phyloP scores from a whole-genome alignment of 1,140 invertebrate genomes.

The Maconellicoccus hirsutus region DNA sequence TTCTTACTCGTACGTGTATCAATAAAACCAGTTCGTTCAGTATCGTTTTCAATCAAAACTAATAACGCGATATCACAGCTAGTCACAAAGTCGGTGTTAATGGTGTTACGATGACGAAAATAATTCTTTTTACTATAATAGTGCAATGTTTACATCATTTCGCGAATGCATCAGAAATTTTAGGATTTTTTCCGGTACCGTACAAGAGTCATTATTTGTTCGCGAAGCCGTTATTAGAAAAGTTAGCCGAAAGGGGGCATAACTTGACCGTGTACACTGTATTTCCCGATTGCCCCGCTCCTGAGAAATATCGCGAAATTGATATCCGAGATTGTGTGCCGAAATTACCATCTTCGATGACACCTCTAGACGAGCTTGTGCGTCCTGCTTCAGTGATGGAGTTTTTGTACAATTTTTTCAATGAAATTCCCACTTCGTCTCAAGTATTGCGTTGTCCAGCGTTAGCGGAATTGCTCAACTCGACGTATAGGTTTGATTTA shows the following conservation, averaged over 20 bases:
- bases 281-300: conserved; percentile 32
- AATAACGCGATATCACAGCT: too few species aligned
- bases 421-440: too few species aligned
- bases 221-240: conserved; percentile 26
- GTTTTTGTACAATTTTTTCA: too few species aligned
- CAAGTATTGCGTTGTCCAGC: too few species aligned
- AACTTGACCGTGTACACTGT: not conserved
- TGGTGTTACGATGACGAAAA: too few species aligned
- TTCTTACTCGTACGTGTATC: too few species aligned
- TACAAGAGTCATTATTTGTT: conserved; percentile 26
- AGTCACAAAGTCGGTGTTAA: too few species aligned
- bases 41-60: too few species aligned
- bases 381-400: not conserved
- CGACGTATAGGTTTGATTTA: conserved; percentile 32
- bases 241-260: conserved; percentile 26
- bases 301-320: conserved; percentile 37
- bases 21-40: too few species aligned
- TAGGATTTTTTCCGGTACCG: not conserved
- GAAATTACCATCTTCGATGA: too few species aligned
- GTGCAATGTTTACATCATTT: not conserved
- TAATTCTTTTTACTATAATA: too few species aligned
- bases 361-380: not conserved
- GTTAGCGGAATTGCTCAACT: conserved; percentile 16
- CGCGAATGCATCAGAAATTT: not conserved
- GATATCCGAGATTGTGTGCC: too few species aligned